phyloP scores from a whole-genome alignment of 2,888 invertebrate genomes.

The Drosophila sordidapex region DNA sequence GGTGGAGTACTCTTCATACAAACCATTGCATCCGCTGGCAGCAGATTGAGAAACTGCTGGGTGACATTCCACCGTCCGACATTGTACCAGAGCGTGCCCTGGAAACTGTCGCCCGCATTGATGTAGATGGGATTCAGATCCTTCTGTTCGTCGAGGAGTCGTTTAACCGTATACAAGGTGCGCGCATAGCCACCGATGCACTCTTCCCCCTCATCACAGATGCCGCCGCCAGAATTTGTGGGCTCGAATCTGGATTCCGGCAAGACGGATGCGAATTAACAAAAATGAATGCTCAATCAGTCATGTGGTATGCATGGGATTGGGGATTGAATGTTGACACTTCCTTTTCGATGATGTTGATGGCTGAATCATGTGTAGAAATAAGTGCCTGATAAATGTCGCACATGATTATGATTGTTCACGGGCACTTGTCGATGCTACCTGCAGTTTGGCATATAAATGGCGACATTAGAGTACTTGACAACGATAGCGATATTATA shows the following conservation, averaged over 20 bases:
- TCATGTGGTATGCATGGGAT: not conserved
- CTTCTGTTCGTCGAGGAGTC: constrained; percentile 84
- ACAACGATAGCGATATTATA: not conserved
- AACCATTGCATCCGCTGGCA: constrained; percentile 92
- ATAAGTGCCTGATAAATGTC: constrained; percentile 6
- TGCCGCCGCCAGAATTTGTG: constrained; percentile 86
- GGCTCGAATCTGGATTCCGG: constrained; percentile 87
- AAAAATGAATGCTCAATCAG: not conserved
- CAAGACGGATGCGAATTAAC: not conserved
- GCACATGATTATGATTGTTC: constrained; percentile 41
- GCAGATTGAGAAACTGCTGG: constrained; percentile 90
- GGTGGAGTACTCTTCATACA: not conserved
- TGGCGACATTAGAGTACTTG: not conserved
- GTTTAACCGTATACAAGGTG: constrained; percentile 87
- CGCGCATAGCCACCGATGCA: constrained; percentile 91
- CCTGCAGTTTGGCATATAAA: constrained; percentile 1
- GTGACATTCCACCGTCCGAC: constrained; percentile 91
- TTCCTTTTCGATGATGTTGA: not conserved
- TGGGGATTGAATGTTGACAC: not conserved
- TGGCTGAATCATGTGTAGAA: not conserved
- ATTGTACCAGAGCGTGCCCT: constrained; percentile 94
- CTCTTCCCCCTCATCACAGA: constrained; percentile 86
- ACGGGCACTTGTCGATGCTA: constrained; percentile 31
- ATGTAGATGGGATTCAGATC: constrained; percentile 88
- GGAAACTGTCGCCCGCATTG: constrained; percentile 94